A percentile compares a stretch with the other conserved stretches of the same genome.
Evolutionary conservation across 2,888 invertebrate genomes (phyloP).

Genomic region (Chesias legatella): DNA sequence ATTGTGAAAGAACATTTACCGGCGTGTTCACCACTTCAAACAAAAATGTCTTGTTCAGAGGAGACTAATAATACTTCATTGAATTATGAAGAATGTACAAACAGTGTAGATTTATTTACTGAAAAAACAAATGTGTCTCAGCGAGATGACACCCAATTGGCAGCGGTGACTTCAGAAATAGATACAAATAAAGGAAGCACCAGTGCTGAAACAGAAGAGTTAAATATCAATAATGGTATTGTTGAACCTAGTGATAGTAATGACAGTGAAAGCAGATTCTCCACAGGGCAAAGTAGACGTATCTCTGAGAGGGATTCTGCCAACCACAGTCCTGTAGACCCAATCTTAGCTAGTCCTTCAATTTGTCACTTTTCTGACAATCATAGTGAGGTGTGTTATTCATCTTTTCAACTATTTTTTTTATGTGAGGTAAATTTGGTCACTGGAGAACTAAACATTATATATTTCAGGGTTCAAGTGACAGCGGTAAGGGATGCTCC

Average conservation of each 20-base stretch:
- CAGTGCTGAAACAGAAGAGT: constrained; percentile 48
- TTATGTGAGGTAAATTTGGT: constrained; percentile 3
- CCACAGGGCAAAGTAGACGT: constrained; percentile 58
- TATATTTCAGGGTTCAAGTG: constrained; percentile 84
- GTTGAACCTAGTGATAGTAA: constrained; percentile 57
- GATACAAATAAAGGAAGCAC: constrained; percentile 41
- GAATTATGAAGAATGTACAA: constrained; percentile 39
- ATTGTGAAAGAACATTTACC: constrained; percentile 40
- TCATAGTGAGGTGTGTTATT: constrained; percentile 83
- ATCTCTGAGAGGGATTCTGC: constrained; percentile 84
- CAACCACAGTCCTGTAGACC: constrained; percentile 88
- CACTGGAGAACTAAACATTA: constrained; percentile 3
- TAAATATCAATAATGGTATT: constrained; percentile 54
- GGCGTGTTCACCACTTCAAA: constrained; percentile 35
- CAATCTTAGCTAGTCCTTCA: constrained; percentile 84
- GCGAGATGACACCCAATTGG: constrained; percentile 46
- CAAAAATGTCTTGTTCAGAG: constrained; percentile 40
- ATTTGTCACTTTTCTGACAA: constrained; percentile 85
- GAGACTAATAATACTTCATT: constrained; percentile 38
- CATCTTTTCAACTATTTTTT: constrained; percentile 3
- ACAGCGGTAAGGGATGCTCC: constrained; percentile 90
- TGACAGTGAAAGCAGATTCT: constrained; percentile 59
- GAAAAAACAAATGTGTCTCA: constrained; percentile 40
- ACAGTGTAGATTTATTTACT: constrained; percentile 37
- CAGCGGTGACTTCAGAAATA: constrained; percentile 40